A percentile compares a stretch with the other conserved stretches of the same genome.
Evolutionary conservation across 2,888 invertebrate species (phyloP).

Genomic region (Drosophila basisetae): DNA sequence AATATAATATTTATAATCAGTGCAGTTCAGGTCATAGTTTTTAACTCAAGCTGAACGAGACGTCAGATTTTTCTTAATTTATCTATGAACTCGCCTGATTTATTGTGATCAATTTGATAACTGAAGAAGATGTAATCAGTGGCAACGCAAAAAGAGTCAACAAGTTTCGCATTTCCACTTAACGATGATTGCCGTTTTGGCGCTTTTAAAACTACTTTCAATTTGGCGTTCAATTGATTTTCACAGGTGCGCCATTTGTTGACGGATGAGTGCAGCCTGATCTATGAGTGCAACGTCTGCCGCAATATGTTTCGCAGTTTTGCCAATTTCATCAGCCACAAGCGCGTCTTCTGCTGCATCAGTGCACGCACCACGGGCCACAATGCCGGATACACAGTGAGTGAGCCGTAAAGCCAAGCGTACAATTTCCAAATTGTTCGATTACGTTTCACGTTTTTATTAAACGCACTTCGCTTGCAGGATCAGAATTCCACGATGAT

Average conservation of each 20-base stretch:
- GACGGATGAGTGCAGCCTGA: slow-evolving; percentile 93
- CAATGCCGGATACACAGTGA: slow-evolving; percentile 70
- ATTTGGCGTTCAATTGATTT: neutral
- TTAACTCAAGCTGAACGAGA: neutral
- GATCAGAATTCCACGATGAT: slow-evolving; percentile 79
- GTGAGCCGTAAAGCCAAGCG: slow-evolving; percentile 65
- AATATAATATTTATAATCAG: neutral
- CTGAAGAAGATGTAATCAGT: neutral
- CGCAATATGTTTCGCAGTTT: slow-evolving; percentile 94
- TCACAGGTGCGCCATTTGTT: slow-evolving; percentile 90
- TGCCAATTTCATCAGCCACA: slow-evolving; percentile 95
- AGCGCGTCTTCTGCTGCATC: slow-evolving; percentile 91
- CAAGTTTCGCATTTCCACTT: neutral
- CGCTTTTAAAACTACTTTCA: neutral
- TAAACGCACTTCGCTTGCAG: slow-evolving; percentile 41
- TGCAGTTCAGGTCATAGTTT: neutral
- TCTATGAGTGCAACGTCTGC: slow-evolving; percentile 96
- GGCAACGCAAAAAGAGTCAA: neutral
- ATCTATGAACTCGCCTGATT: neutral
- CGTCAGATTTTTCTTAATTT: neutral
- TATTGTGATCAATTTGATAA: neutral
- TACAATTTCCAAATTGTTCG: slow-evolving; percentile 1
- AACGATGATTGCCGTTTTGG: neutral
- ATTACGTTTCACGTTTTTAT: slow-evolving; percentile 77
- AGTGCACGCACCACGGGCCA: slow-evolving; percentile 59